Evolutionary conservation across 2,113 vertebrate genomes (phyloP), one percentile per base, ranked within the genome.

Genomic region (Oryzias woworae): DNA sequence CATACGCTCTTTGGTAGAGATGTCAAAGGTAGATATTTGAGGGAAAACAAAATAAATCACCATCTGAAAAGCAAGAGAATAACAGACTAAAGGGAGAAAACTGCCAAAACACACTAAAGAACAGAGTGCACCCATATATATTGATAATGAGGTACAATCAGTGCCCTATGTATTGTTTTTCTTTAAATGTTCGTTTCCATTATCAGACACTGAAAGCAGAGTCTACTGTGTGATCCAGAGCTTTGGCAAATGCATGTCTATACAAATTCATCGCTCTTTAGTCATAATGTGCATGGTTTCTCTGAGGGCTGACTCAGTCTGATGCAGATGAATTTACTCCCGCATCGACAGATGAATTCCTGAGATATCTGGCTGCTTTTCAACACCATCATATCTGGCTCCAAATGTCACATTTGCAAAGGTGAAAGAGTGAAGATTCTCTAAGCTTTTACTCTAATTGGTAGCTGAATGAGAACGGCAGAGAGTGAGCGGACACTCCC

Each of bases 401-500:
- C 47, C 5, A 57, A 81, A 73, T 73, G 69, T 71, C 75, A 71
- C 62, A 75, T 61, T 79, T 60, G 50, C 67, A 87, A 20, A 85
- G 83, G 87, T 76, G 79, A 80, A 73, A 58, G 58, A 63, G 44
- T 26, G 53, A 73, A 62, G 65, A 53, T 71, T 67, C 75, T 2
- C 70, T 62, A 69, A 77, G 74, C 72, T 87, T 75, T 85, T 44
- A 79, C 62, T 73, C 68, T 86, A 85, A 88, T 85, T 89, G 78
- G 76, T 66, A 54, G 41, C 43, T 77, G 41, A 75, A 76, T 62
- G 60, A 81, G 59, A 51, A 48, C 16, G 18, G 60, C 22, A 69
- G 60, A 66, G 53, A 55, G 67, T 24, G 61, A 49, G 14, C 1
- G 42, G 73, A 57, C 52, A 36, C 47, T 45, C 61, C 71, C 71